Evolutionary conservation across 2,113 vertebrate genomes (phyloP).

Genomic region (Phylloscopus whistleri): DNA sequence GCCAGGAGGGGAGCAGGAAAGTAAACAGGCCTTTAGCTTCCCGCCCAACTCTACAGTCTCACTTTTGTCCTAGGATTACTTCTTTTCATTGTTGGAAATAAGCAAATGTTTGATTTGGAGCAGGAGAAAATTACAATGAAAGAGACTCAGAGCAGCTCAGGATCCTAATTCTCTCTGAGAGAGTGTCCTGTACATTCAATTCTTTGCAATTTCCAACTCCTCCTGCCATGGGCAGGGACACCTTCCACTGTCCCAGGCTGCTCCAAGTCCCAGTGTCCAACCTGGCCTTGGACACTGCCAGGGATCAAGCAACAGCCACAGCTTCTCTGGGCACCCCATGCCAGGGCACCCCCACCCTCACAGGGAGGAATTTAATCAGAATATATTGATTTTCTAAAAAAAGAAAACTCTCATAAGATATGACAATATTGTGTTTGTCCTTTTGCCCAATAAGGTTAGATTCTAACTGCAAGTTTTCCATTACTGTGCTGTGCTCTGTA

Average conservation of each 20-base stretch:
- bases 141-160: neutral
- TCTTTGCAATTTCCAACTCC: neutral
- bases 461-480: neutral
- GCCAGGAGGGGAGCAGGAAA: neutral
- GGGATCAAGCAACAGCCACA: neutral
- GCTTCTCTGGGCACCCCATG: neutral
- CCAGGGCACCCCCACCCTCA: fast-evolving
- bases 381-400: neutral
- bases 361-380: neutral
- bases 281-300: neutral
- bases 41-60: fast-evolving
- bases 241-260: fast-evolving
- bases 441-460: neutral
- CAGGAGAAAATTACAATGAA: neutral
- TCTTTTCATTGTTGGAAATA: neutral
- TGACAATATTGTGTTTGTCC: neutral
- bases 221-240: neutral
- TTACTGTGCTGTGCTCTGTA: neutral
- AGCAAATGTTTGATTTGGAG: neutral
- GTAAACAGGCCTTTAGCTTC: neutral
- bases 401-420: neutral
- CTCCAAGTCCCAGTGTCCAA: fast-evolving
- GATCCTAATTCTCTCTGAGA: neutral
- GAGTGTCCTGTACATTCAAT: neutral
- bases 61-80: neutral